phyloP scores from a whole-genome alignment of 2,797 vertebrate species.

The Emys orbicularis region DNA sequence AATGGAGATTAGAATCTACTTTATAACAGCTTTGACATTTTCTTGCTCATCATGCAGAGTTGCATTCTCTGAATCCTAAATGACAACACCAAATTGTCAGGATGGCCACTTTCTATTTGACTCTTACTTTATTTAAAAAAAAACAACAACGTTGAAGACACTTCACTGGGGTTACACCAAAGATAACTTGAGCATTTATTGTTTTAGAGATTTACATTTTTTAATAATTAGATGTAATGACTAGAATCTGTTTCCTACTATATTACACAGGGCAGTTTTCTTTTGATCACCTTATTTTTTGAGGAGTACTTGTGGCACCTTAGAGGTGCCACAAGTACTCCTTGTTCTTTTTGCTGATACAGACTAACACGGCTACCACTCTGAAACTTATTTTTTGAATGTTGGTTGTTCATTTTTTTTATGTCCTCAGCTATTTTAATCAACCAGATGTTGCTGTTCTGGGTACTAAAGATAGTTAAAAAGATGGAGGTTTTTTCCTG shows the following conservation, averaged over 20 bases:
- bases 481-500: background rate
- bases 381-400: background rate
- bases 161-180: background rate
- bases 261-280: background rate
- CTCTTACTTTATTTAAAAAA: background rate
- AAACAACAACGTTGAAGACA: background rate
- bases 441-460: background rate
- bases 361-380: no score
- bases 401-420: background rate
- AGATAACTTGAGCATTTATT: background rate
- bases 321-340: no score
- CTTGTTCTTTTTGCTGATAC: no score
- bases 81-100: background rate
- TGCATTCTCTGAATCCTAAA: background rate
- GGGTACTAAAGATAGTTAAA: background rate
- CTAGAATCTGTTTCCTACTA: background rate
- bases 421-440: background rate
- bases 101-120: background rate
- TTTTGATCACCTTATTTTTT: background rate
- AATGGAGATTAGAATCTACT: slow-evolving; percentile 8
- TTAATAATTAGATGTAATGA: background rate
- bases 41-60: background rate
- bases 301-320: no score
- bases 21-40: background rate
- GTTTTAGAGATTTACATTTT: background rate